Percentiles rank a stretch among this genome's conserved stretches.
Evolutionary conservation across 1,140 invertebrate species (phyloP).

Genomic region (Elymnias hypermnestra): DNA sequence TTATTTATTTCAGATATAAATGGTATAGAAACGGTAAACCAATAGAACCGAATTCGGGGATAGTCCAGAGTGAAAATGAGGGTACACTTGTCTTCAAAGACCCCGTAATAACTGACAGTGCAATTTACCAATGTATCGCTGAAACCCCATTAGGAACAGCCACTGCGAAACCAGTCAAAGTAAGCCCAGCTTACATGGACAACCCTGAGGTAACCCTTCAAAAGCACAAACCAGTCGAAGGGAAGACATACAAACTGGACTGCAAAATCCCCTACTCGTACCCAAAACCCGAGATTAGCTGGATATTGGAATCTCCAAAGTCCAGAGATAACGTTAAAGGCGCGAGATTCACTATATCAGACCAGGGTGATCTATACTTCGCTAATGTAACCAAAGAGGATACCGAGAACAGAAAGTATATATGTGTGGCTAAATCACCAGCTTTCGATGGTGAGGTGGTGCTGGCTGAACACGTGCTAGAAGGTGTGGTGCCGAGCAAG

Average conservation of each 20-base stretch:
- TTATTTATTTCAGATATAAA: slow-evolving; percentile 23
- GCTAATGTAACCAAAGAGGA: slow-evolving; percentile 43
- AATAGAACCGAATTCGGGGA: slow-evolving; percentile 11
- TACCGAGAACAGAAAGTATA: slow-evolving; percentile 39
- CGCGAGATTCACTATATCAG: slow-evolving; percentile 30
- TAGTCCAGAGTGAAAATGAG: slow-evolving; percentile 25
- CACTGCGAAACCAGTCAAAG: slow-evolving; percentile 27
- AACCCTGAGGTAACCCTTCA: slow-evolving; percentile 17
- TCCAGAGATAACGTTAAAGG: not conserved
- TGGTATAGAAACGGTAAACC: slow-evolving; percentile 28
- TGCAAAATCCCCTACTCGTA: slow-evolving; percentile 40
- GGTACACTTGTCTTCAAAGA: slow-evolving; percentile 38
- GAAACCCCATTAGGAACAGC: slow-evolving; percentile 33
- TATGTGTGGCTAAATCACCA: slow-evolving; percentile 41
- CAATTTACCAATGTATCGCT: slow-evolving; percentile 40
- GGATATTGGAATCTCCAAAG: slow-evolving; percentile 19
- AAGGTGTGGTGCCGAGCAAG: slow-evolving; percentile 25
- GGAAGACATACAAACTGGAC: slow-evolving; percentile 39
- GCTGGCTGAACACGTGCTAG: slow-evolving; percentile 43
- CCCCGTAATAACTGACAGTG: slow-evolving; percentile 29
- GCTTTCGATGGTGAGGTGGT: slow-evolving; percentile 32
- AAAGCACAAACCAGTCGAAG: slow-evolving; percentile 38
- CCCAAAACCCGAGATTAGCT: slow-evolving; percentile 46
- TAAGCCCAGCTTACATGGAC: slow-evolving; percentile 34
- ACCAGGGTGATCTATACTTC: slow-evolving; percentile 44